Base-by-base conservation (phyloP, 1,140 invertebrate genomes). In the Drosophila kurseongensis region DNA sequence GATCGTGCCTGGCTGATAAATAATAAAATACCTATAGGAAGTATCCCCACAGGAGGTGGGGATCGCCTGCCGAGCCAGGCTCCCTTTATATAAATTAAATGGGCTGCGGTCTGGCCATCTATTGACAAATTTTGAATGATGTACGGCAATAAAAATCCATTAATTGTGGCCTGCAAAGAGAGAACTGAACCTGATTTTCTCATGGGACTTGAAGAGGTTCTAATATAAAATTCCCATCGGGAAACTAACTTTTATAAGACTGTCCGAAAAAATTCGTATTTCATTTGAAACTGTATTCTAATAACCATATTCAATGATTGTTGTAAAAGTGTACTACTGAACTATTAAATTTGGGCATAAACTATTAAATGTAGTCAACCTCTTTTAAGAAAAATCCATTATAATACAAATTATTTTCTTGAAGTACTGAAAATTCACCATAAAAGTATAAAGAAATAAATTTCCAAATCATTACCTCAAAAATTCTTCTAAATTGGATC, bases 21-120 rank as follows among this genome's bases (percentile, higher is more conserved):
- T 88, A 83, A 86, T 86, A 88, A 88, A 86, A 86, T 86, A 86
- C 84, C 83, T 86, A 86, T 86, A 83, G 83, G 79, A 50, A 69
- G 74, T 66, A 66, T 52, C 44, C 56, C 44, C 75, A 9, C 6
- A 65, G 54, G 67, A 47, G 36, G 27, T 47, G 32, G 41, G 32
- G 55, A 27, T 42, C 47, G 16, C 48, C 14, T 14, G 38, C 10
- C 45, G 12, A 3, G 12, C 18, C 56, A 9, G 16, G 18, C 18
- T 18, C 13, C 51, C 51, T 69, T 45, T 29, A 56, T 50, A 50
- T 48, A 74, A 88, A 86, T 86, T 88, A 86, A 86, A 86, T 88
- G 83, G 61, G 56, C 79, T 86, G 83, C 79, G 83, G 83, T 86
- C 83, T 56, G 74, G 74, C 45, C 56, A 51, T 88, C 83, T 86